Base-by-base conservation (phyloP, 2,113 vertebrate species). In the Hypomesus transpacificus region DNA sequence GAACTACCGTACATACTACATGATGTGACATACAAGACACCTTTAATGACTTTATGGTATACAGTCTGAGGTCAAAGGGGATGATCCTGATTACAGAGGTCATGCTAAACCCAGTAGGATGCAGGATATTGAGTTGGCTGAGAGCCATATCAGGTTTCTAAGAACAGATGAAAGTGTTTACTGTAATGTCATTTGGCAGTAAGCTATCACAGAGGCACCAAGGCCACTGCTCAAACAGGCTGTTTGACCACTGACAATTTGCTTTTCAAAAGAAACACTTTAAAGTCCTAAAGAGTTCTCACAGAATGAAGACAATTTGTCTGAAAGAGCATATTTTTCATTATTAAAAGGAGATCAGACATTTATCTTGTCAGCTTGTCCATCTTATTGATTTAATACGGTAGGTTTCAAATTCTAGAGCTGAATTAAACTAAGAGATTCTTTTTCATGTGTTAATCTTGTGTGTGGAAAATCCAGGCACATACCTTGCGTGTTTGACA, bases 331-430 rank as follows among this genome's bases (percentile, higher is more conserved):
- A 62, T 71, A 24, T 24, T 59, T 13, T 59, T 11, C 57, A 1
- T 22, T 63, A 39, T 74, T 50, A 75, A 52, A 1, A 52, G 2
- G 52, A 3, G 52, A 14, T 4, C 60, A 76, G 53, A 74, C 74
- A 51, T 31, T 57, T 67, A 73, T 74, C 78, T 77, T 78, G 58
- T 62, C 61, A 56, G 16, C 73, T 78, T 69, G 68, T 77, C 80
- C 80, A 66, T 63, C 70, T 59, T 72, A 80, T 80, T 26, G 68
- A 83, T 84, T 80, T 68, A 60, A 11, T 14, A 14, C 20, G 26
- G 21, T 53, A 6, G 31, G 7, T 65, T 69, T 71, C 81, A 81
- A 86, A 84, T 57, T 76, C 68, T 84, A n/a, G 31, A 69, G 70
- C 71, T 73, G 70, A 82, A 81, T 50, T 2, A 54, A 78, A 76